Evolutionary conservation across 2,888 invertebrate genomes (phyloP).

Genomic region (Megastigmus dorsalis): DNA sequence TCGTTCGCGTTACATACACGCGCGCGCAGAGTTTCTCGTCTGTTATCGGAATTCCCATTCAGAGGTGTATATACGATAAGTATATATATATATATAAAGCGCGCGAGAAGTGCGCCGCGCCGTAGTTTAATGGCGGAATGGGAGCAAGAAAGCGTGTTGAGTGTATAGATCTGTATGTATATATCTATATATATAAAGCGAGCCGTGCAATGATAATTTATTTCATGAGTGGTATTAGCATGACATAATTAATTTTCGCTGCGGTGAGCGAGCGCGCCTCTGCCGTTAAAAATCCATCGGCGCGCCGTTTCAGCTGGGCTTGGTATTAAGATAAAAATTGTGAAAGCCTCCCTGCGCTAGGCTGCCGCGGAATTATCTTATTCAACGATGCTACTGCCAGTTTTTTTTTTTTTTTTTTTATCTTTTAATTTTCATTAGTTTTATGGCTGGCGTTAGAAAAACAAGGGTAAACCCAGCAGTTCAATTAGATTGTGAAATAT

Average conservation of each 20-base stretch:
- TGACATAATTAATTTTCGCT: slow-evolving; percentile 45
- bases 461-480: neutral
- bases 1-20: neutral
- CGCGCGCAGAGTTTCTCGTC: slow-evolving; percentile 20
- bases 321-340: slow-evolving; percentile 32
- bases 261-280: neutral
- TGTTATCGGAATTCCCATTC: slow-evolving; percentile 52
- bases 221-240: slow-evolving; percentile 25
- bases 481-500: slow-evolving; percentile 14
- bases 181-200: too few species aligned
- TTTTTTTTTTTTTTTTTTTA: neutral
- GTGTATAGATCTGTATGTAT: neutral
- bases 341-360: too few species aligned
- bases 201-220: slow-evolving; percentile 16
- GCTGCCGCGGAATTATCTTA: slow-evolving; percentile 22
- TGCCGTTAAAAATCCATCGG: slow-evolving; percentile 24
- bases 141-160: slow-evolving; percentile 24
- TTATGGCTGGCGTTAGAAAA: neutral
- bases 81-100: too few species aligned
- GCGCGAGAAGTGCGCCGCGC: neutral
- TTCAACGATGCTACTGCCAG: too few species aligned
- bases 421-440: slow-evolving; percentile 28
- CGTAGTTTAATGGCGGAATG: slow-evolving; percentile 14
- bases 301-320: too few species aligned
- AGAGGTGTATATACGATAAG: too few species aligned